Conservation (phyloP, 2,888 invertebrate genomes). For the Strigamia crassipes region DNA sequence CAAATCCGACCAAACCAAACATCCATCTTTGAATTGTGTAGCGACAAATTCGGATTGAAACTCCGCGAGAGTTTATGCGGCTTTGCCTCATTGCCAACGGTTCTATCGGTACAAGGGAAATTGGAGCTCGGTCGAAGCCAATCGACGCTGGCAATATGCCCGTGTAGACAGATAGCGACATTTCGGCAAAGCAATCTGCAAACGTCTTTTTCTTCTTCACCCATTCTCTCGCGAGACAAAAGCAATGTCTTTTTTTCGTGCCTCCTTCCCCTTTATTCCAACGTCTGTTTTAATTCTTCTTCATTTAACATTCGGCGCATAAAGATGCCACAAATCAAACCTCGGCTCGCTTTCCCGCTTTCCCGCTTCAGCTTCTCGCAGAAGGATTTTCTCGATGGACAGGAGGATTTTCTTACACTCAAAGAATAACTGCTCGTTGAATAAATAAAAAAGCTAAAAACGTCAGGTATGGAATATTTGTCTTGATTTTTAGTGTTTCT, state of each 20-base stretch:
- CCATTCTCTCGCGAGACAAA: conserved; percentile 10
- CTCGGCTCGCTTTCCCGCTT: background rate
- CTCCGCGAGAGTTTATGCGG: background rate
- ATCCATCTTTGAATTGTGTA: background rate
- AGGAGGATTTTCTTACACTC: background rate
- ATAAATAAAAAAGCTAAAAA: background rate
- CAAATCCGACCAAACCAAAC: background rate
- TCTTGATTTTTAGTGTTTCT: too few relatives aligned
- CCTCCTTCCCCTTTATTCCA: background rate
- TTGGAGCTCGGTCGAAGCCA: conserved; percentile 25
- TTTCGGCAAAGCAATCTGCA: conserved; percentile 21
- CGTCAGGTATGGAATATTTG: background rate
- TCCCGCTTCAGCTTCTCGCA: background rate
- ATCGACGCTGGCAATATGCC: conserved; percentile 34
- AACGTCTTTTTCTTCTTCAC: background rate
- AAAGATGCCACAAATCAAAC: conserved; percentile 21
- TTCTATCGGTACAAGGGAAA: background rate
- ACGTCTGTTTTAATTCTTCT: conserved; percentile 27
- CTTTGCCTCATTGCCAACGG: conserved; percentile 24
- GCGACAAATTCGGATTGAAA: background rate
- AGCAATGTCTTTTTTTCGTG: background rate
- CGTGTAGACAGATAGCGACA: conserved; percentile 33
- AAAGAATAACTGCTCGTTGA: background rate
- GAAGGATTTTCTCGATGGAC: background rate
- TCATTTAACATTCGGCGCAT: conserved; percentile 3